phyloP scores from a whole-genome alignment of 2,113 vertebrate species.

The Notothenia coriiceps region DNA sequence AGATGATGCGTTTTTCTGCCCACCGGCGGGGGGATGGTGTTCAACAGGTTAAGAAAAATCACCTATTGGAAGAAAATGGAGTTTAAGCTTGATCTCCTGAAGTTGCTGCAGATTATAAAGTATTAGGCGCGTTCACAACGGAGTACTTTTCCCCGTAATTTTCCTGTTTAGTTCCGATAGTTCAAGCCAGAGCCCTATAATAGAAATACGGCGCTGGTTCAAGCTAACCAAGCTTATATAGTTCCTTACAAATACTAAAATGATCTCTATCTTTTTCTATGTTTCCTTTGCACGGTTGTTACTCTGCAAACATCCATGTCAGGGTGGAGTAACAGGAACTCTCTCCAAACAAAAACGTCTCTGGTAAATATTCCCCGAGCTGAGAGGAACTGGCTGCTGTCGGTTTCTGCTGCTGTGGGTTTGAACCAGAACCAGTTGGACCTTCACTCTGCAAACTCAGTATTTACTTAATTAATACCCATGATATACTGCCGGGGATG shows the following conservation, averaged over 20 bases:
- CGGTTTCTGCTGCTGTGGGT: conserved; percentile 29
- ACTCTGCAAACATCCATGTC: conserved; percentile 21
- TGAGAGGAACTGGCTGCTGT: conserved; percentile 31
- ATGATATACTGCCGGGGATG: too few relatives aligned
- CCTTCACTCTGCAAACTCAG: conserved; percentile 8
- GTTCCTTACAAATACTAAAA: background rate
- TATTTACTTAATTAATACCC: conserved; percentile 15
- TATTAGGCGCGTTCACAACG: background rate
- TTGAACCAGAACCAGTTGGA: conserved; percentile 5
- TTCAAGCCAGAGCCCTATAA: too few relatives aligned
- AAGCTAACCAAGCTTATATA: too few relatives aligned
- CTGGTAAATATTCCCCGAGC: conserved; percentile 31
- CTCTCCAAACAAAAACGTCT: conserved; percentile 27
- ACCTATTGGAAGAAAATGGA: background rate
- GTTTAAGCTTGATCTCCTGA: background rate
- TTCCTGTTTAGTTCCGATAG: too few relatives aligned
- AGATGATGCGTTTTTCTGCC: too few relatives aligned
- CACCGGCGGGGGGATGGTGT: too few relatives aligned
- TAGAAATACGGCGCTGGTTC: too few relatives aligned
- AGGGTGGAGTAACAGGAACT: conserved; percentile 46
- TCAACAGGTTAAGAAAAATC: background rate
- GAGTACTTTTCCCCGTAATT: too few relatives aligned
- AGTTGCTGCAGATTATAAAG: background rate
- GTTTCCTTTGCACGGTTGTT: conserved; percentile 1
- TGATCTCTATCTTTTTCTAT: background rate